Evolutionary conservation across 1,140 invertebrate species (phyloP).

Genomic region (Euura saliciscinereae): DNA sequence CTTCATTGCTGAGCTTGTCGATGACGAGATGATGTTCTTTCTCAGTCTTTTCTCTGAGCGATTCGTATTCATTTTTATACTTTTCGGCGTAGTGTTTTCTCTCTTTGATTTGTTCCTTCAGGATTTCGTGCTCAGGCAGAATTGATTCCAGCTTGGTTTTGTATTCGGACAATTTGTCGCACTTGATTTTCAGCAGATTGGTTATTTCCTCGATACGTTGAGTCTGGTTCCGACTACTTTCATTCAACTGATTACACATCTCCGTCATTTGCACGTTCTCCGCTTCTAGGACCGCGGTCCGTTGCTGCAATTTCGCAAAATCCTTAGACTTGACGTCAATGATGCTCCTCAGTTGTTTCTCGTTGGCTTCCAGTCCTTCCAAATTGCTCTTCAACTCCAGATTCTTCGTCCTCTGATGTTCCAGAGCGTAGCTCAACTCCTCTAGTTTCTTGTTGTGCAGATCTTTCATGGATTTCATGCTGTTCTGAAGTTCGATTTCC

Average conservation of each 20-base stretch:
- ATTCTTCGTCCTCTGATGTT: constrained; percentile 34
- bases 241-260: constrained; percentile 30
- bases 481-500: constrained; percentile 40
- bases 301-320: constrained; percentile 24
- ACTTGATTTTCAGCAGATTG: constrained; percentile 42
- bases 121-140: constrained; percentile 40
- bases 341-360: constrained; percentile 37
- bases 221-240: constrained; percentile 33
- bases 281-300: constrained; percentile 26
- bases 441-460: constrained; percentile 31
- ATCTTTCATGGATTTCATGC: constrained; percentile 36
- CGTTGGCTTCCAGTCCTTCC: constrained; percentile 39
- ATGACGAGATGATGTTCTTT: constrained; percentile 29
- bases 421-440: constrained; percentile 29
- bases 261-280: constrained; percentile 35
- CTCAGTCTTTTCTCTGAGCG: constrained; percentile 31
- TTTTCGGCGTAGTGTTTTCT: constrained; percentile 35
- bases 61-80: constrained; percentile 41
- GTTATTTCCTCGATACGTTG: constrained; percentile 40
- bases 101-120: constrained; percentile 40
- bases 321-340: constrained; percentile 41
- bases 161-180: constrained; percentile 49
- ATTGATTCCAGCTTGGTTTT: constrained; percentile 45
- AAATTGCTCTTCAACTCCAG: constrained; percentile 38
- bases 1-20: constrained; percentile 34